Percentiles rank a stretch among this genome's conserved stretches.
phyloP scores from a whole-genome alignment of 2,888 invertebrate genomes.

The Ferdinandea cuprea region DNA sequence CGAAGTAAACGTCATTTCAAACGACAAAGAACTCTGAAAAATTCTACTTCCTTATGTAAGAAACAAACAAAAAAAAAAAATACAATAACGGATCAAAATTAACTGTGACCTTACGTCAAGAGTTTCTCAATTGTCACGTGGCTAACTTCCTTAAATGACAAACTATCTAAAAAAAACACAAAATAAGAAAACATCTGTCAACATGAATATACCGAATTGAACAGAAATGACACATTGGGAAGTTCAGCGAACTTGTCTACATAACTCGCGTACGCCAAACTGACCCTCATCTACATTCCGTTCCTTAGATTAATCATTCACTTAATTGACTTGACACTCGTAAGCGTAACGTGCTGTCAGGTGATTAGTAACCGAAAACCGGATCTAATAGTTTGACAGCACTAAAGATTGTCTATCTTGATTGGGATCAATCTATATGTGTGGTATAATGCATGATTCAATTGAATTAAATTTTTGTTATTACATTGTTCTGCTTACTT shows the following conservation, averaged over 20 bases:
- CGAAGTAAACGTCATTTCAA: no score
- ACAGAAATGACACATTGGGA: conserved; percentile 16
- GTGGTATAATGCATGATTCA: background rate
- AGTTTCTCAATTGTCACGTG: background rate
- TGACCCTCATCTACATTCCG: conserved; percentile 31
- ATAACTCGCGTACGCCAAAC: conserved; percentile 31
- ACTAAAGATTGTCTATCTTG: background rate
- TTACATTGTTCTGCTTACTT: background rate
- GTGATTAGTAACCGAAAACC: conserved; percentile 13
- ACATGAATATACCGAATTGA: background rate
- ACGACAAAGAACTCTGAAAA: no score
- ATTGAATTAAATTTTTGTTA: background rate
- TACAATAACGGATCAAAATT: background rate
- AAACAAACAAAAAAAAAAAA: background rate
- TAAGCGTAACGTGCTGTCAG: conserved; percentile 16
- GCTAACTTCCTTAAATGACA: background rate
- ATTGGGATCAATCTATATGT: background rate
- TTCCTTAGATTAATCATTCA: background rate
- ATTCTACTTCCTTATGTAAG: background rate
- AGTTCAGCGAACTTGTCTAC: conserved; percentile 46
- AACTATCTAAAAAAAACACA: background rate
- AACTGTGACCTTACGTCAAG: background rate
- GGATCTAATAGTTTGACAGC: conserved; percentile 33
- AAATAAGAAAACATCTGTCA: background rate
- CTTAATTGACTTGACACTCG: conserved; percentile 22